These are phyloP conservation scores for Chlamydotis undulata DNA, from an alignment of 2,113 vertebrate genomes.

Conservation along the genomic window DNA sequence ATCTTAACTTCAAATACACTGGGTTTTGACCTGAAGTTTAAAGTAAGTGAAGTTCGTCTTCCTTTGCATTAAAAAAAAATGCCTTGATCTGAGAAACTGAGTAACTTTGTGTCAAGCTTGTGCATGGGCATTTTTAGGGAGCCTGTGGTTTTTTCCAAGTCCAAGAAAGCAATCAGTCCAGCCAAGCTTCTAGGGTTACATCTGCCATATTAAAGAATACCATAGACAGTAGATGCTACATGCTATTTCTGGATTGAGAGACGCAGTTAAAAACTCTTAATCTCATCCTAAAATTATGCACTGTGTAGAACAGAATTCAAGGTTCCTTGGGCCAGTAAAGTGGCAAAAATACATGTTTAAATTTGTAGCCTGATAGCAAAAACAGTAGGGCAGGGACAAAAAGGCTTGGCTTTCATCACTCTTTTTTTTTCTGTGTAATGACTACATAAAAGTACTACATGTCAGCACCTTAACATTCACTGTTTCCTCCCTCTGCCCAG, in stretches of 20 bases:
- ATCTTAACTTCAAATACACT: background rate
- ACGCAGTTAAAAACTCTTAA: accelerated
- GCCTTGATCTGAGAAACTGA: background rate
- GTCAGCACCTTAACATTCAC: background rate
- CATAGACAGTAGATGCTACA: background rate
- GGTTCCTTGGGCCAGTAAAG: background rate
- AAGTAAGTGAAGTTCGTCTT: background rate
- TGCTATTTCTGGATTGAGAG: background rate
- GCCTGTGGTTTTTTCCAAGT: background rate
- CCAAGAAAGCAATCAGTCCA: background rate
- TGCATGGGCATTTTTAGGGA: background rate
- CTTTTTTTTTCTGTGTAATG: background rate
- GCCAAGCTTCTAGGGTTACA: background rate
- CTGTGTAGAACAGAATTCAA: background rate
- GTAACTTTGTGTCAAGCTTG: background rate
- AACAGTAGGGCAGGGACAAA: background rate
- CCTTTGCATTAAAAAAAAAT: background rate
- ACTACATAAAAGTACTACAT: background rate
- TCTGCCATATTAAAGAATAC: background rate
- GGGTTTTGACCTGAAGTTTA: background rate
- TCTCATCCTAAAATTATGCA: background rate
- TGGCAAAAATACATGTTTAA: background rate
- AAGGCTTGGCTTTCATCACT: background rate
- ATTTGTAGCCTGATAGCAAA: background rate
- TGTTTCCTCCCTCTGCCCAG: background rate